Base-by-base conservation (phyloP, 2,797 vertebrate genomes). In the Sardinella longiceps region DNA sequence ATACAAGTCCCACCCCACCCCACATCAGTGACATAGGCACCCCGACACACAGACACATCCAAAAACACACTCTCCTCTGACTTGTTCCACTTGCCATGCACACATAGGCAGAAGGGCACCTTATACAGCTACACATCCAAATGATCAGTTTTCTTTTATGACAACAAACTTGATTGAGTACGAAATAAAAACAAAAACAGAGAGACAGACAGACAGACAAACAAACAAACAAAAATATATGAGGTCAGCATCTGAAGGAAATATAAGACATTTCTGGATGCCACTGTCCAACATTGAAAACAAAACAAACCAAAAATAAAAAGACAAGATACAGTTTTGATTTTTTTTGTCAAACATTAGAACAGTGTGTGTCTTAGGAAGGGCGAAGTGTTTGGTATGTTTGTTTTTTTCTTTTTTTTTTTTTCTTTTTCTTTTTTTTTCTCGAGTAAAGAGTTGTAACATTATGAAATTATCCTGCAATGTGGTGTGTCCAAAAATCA, bases 191-290 rank as follows among this genome's bases (percentile, higher is more conserved):
- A 87, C 91, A 92, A 90, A 80, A 83, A n/a, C n/a, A n/a, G n/a
- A n/a, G n/a, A n/a, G n/a, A n/a, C n/a, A n/a, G n/a, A n/a, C n/a
- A n/a, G n/a, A n/a, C 18, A 45, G 77, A 80, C 83, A 58, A 63
- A 86, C 33, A 77, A 83, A 63, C 80, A 81, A 48, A 48, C n/a
- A 81, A 85, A 86, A 83, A 83, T 84, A 82, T 86, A 82, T 91
- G 93, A 95, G 95, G 95, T 95, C 94, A 94, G 94, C 93, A 92
- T 94, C 93, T 93, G 90, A 93, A 92, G 90, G 90, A 88, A 86
- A 83, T 87, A 84, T 90, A 87, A 88, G 90, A 94, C 90, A 93
- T 92, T 91, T 95, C 88, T 92, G 92, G 89, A 91, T 92, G 94
- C 93, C 91, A 93, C 92, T 91, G 90, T 93, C 93, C 92, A 91